phyloP scores from a whole-genome alignment of 2,888 invertebrate genomes.

The Tanypteryx hageni region DNA sequence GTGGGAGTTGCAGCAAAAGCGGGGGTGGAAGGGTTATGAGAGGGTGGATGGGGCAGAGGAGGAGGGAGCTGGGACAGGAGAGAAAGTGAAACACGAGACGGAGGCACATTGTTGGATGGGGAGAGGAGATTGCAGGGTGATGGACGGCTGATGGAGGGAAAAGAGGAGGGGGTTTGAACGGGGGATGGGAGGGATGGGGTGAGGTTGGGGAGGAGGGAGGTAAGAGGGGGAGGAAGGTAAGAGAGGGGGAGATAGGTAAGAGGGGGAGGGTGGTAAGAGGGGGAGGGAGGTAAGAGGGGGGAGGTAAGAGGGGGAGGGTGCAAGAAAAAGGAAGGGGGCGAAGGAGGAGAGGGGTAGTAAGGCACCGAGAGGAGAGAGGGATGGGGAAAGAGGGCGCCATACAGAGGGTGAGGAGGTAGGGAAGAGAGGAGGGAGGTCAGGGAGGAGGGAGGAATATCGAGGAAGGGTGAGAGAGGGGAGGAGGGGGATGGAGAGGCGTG shows the following conservation, averaged over 20 bases:
- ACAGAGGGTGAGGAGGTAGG: too few species aligned
- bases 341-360: too few species aligned
- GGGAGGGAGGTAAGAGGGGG: background rate
- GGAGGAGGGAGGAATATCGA: too few species aligned
- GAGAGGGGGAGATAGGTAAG: background rate
- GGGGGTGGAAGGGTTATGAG: background rate
- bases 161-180: background rate
- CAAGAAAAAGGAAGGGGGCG: background rate
- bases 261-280: background rate
- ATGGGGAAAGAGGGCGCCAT: too few species aligned
- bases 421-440: background rate
- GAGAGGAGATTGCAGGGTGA: background rate
- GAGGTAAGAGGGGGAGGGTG: background rate
- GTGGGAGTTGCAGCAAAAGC: background rate
- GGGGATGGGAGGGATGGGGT: background rate
- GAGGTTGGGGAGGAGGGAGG: background rate
- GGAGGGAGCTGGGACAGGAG: background rate
- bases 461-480: background rate
- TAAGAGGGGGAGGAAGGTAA: slow-evolving; percentile 3
- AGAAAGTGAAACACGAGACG: slow-evolving; percentile 19
- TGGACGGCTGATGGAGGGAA: background rate
- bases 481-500: background rate
- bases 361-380: too few species aligned
- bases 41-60: background rate
- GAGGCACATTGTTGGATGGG: background rate